Evolutionary conservation across 2,113 vertebrate genomes (phyloP).

Genomic region (Rallus limicola): DNA sequence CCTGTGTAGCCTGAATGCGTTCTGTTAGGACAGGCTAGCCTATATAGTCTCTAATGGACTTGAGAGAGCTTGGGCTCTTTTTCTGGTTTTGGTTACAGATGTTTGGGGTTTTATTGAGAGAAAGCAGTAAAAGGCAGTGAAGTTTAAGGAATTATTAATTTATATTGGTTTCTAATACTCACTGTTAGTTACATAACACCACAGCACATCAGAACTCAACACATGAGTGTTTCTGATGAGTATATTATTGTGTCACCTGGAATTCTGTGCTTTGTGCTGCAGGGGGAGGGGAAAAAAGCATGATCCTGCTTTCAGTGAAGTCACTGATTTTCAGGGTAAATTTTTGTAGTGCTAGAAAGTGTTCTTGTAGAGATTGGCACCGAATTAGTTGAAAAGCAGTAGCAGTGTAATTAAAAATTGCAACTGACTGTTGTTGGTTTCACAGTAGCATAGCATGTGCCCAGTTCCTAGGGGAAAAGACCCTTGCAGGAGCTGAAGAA

Average conservation of each 20-base stretch:
- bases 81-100: neutral
- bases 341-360: neutral
- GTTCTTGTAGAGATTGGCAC: neutral
- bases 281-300: no score
- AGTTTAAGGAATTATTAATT: neutral
- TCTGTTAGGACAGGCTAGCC: neutral
- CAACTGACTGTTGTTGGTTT: neutral
- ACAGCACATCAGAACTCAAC: neutral
- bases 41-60: neutral
- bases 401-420: neutral
- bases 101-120: neutral
- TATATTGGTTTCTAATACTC: neutral
- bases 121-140: neutral
- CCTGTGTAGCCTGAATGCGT: neutral
- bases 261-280: neutral
- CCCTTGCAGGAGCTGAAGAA: constrained; percentile 38
- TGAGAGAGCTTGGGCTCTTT: neutral
- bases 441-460: neutral
- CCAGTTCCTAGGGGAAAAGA: neutral
- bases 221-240: neutral
- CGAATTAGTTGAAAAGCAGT: neutral
- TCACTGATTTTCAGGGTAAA: neutral
- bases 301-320: neutral
- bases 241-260: neutral
- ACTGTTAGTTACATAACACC: neutral